A percentile compares a stretch with the other conserved stretches of the same genome.
Evolutionary conservation across 1,140 invertebrate species (phyloP).

Genomic region (Leptinotarsa texana): DNA sequence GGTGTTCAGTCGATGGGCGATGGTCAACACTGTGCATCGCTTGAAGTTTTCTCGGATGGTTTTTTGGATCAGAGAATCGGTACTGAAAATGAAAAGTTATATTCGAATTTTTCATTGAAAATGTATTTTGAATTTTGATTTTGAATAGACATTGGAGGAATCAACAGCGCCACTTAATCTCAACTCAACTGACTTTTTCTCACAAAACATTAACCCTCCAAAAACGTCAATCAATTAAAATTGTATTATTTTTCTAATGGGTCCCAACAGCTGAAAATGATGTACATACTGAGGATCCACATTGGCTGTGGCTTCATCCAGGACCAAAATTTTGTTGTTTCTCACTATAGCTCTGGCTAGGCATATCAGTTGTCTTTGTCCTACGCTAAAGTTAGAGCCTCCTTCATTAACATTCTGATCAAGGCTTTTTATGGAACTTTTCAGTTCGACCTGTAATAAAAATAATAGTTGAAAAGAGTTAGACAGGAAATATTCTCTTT

Average conservation of each 20-base stretch:
- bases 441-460: constrained; percentile 58
- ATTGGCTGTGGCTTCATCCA: constrained; percentile 66
- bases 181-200: too few species aligned
- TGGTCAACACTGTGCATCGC: constrained; percentile 71
- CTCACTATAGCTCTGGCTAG: constrained; percentile 76
- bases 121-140: too few species aligned
- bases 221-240: too few species aligned
- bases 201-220: too few species aligned
- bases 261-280: not conserved
- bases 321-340: constrained; percentile 63
- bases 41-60: constrained; percentile 63
- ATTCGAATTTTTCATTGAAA: too few species aligned
- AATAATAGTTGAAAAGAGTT: not conserved
- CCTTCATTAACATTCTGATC: constrained; percentile 68
- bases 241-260: too few species aligned
- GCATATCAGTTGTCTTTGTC: constrained; percentile 83
- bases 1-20: constrained; percentile 77
- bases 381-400: constrained; percentile 80
- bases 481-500: too few species aligned
- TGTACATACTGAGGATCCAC: constrained; percentile 50
- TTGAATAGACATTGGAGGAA: too few species aligned
- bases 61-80: constrained; percentile 63
- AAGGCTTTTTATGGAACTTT: constrained; percentile 60
- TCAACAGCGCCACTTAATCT: too few species aligned
- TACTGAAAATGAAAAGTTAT: constrained; percentile 51